phyloP scores from a whole-genome alignment of 30 jellyfish, hydroid and myxozoan species.

The Sanderia malayensis region DNA sequence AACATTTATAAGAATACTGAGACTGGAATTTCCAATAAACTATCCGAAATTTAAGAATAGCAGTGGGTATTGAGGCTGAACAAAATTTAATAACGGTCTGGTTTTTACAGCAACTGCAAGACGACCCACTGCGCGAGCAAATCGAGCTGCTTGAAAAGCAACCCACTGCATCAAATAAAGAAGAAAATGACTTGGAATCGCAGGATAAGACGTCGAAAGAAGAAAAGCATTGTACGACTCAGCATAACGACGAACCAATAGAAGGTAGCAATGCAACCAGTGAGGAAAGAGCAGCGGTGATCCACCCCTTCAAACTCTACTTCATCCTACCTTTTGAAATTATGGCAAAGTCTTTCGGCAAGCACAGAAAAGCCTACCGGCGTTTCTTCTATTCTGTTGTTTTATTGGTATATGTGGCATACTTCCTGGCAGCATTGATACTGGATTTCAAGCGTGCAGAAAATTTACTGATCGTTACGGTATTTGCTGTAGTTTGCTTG shows the following conservation, averaged over 20 bases:
- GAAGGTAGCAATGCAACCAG: too few relatives aligned
- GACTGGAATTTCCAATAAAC: too few relatives aligned
- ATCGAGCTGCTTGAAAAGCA: neutral
- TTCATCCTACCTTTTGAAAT: neutral
- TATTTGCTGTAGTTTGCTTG: neutral
- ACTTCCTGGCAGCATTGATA: conserved; percentile 7
- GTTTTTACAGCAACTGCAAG: too few relatives aligned
- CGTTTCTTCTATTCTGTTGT: neutral
- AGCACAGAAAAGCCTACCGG: neutral
- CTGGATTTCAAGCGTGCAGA: conserved; percentile 11
- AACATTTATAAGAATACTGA: too few relatives aligned
- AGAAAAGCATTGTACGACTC: too few relatives aligned
- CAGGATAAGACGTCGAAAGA: too few relatives aligned
- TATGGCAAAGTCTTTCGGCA: neutral
- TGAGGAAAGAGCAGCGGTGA: neutral
- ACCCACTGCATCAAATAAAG: too few relatives aligned
- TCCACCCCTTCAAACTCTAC: neutral
- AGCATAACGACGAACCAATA: too few relatives aligned
- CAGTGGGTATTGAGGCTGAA: too few relatives aligned
- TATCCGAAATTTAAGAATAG: too few relatives aligned
- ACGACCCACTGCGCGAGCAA: neutral
- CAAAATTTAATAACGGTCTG: too few relatives aligned
- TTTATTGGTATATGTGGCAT: conserved; percentile 3
- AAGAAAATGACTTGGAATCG: too few relatives aligned
- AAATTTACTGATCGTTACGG: neutral